phyloP scores from a whole-genome alignment of 2,113 vertebrate species.

The Garra rufa region DNA sequence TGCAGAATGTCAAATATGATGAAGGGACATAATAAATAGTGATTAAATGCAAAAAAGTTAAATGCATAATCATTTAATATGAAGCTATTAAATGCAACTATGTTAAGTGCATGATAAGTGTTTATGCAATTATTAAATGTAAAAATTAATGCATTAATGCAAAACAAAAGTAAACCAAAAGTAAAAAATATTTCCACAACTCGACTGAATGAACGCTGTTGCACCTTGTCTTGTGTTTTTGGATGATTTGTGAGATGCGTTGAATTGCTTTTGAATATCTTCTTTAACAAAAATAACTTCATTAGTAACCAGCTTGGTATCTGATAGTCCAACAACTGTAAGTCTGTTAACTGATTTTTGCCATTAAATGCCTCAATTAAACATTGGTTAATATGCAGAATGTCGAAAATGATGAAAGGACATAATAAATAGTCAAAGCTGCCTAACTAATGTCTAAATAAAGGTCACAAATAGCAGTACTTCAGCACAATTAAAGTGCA shows the following conservation, averaged over 20 bases:
- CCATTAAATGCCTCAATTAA: not conserved
- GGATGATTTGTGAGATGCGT: not conserved
- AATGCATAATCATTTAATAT: too few species aligned
- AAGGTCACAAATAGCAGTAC: not conserved
- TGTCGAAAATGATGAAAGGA: not conserved
- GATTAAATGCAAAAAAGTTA: too few species aligned
- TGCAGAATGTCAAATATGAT: too few species aligned
- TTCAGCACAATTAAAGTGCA: not conserved
- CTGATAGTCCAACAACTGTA: not conserved
- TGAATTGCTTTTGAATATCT: not conserved
- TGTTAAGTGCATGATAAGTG: too few species aligned
- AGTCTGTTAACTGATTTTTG: not conserved
- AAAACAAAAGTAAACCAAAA: not conserved
- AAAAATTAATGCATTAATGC: too few species aligned
- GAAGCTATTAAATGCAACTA: too few species aligned
- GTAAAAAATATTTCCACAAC: too few species aligned
- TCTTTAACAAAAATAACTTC: not conserved
- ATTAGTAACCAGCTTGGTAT: not conserved
- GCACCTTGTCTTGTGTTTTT: not conserved
- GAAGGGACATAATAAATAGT: not conserved
- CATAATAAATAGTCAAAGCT: not conserved
- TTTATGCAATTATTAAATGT: too few species aligned
- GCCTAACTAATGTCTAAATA: not conserved
- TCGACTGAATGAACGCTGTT: not conserved
- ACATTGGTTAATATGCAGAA: not conserved